Percentiles rank a stretch among this genome's conserved stretches.
Evolutionary conservation across 1,140 invertebrate genomes (phyloP).

Genomic region (Ooceraea biroi): DNA sequence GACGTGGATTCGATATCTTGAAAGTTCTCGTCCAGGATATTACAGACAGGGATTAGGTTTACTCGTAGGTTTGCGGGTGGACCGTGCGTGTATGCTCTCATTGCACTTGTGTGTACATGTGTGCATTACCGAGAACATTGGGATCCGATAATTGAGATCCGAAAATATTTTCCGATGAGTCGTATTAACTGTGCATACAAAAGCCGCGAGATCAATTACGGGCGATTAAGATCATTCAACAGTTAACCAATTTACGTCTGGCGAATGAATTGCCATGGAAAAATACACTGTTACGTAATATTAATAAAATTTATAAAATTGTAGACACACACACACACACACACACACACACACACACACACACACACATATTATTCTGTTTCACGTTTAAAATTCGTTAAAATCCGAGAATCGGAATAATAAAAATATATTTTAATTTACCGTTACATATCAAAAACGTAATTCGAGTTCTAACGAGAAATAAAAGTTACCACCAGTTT

Average conservation of each 20-base stretch:
- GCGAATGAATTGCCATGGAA: neutral
- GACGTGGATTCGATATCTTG: neutral
- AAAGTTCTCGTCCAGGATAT: constrained; percentile 39
- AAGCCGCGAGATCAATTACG: constrained; percentile 55
- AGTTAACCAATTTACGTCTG: constrained; percentile 13
- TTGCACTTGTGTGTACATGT: neutral
- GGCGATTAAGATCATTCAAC: constrained; percentile 53
- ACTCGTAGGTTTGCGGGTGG: constrained; percentile 29
- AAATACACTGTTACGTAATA: too few species aligned
- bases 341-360: too few species aligned
- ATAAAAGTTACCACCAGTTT: too few species aligned
- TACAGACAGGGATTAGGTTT: constrained; percentile 42
- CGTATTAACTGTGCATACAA: constrained; percentile 44
- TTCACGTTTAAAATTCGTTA: too few species aligned
- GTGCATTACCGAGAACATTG: constrained; percentile 41
- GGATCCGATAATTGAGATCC: constrained; percentile 64
- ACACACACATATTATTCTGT: too few species aligned
- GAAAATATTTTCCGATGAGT: constrained; percentile 67
- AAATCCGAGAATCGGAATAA: neutral
- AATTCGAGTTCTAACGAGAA: neutral
- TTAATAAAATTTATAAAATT: too few species aligned
- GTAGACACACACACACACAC: too few species aligned
- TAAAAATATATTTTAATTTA: neutral
- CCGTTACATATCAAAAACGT: neutral
- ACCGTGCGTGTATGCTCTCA: neutral